A percentile compares a stretch with the other conserved stretches of the same genome.
Conservation (phyloP, 37 sponge, comb jelly and placozoan genomes). For the Eunapius fragilis region DNA sequence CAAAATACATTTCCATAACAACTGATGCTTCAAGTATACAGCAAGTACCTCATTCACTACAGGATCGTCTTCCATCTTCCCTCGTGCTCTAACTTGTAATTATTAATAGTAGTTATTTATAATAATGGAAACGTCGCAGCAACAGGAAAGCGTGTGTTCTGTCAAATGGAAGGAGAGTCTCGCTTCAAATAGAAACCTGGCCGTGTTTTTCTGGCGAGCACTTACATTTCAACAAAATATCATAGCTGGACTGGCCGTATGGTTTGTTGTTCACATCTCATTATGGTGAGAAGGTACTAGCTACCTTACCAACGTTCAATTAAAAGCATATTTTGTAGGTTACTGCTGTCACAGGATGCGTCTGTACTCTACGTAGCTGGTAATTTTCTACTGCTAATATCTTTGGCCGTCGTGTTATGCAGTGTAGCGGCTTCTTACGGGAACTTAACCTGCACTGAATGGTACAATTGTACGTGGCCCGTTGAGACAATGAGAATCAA, state of each 20-base stretch:
- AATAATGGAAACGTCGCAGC: background rate
- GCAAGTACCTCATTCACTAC: constrained; percentile 36
- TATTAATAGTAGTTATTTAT: background rate
- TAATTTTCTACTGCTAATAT: constrained; percentile 13
- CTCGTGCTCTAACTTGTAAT: background rate
- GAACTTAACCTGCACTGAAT: background rate
- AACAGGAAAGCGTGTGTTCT: background rate
- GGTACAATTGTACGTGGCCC: background rate
- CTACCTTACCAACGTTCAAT: background rate
- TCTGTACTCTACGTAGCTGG: constrained; percentile 1
- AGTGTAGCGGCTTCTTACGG: constrained; percentile 1
- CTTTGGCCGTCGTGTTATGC: background rate
- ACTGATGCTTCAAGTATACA: background rate
- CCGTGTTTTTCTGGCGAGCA: constrained; percentile 24
- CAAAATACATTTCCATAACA: background rate
- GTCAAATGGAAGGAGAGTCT: constrained; percentile 7
- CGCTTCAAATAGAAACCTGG: background rate
- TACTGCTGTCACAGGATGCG: background rate
- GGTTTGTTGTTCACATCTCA: constrained; percentile 1
- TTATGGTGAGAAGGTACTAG: constrained; percentile 11
- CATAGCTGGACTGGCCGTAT: constrained; percentile 5
- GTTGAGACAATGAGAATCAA: too few species aligned
- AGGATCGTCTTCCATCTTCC: constrained; percentile 25
- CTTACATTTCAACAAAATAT: background rate
- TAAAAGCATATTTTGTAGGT: too few species aligned